Evolutionary conservation across 2,888 invertebrate species (phyloP), one percentile per base, ranked within the genome.

Genomic region (Adelphocoris suturalis): DNA sequence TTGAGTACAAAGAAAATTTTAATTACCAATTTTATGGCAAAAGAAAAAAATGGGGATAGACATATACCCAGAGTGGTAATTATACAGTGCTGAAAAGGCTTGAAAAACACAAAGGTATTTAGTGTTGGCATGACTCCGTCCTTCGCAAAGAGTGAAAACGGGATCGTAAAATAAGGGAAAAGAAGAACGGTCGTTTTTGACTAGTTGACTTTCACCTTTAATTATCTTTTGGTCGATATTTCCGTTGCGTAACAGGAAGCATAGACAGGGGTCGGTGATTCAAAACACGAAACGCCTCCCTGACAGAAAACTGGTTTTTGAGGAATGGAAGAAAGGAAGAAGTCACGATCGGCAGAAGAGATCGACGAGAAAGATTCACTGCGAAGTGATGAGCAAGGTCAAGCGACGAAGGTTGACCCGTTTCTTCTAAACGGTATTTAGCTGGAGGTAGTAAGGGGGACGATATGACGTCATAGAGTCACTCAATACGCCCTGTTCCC

Each of bases 191-290:
- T 52, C 52, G 61, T 61, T 61, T 61, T 61, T 78, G 78, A 28
- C 78, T 13, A 0, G 28, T 28, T 28, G 46, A 78, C 78, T 78
- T 78, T 78, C 78, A 78, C 78, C 46, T 78, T 28, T 78, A 78
- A 78, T 78, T 78, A 78, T 78, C 28, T 28, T 78, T 46, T 28
- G 28, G 28, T n/a, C 37, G 78, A 78, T 78, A 78, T 78, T 78
- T 46, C 37, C 78, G 78, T 78, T 78, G 14, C n/a, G 28, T n/a
- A 78, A 28, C 78, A 78, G 46, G 46, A 78, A 28, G 78, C 13
- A 28, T 19, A 52, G 61, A 61, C 9, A 4, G 52, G 52, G 52
- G 52, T 52, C 16, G 52, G 19, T 7, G 61, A 61, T 61, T 61
- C 61, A 61, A 61, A 61, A 61, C 61, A 61, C 19, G 61, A 61